These are phyloP conservation scores for Torymus texanus DNA, from an alignment of 2,888 invertebrate genomes.

Conservation along the genomic window DNA sequence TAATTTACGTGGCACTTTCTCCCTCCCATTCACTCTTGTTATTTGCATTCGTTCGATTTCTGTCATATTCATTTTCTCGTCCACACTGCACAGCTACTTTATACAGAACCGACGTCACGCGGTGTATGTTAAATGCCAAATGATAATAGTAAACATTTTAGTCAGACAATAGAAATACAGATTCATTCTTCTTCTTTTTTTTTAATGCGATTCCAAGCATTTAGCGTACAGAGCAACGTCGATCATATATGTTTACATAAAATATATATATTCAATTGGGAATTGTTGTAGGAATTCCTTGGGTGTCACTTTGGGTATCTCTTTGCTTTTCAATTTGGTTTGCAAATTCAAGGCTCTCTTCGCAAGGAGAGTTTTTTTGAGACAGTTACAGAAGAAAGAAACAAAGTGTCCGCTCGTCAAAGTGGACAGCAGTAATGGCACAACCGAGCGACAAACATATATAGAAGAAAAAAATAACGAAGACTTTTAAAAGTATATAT, in stretches of 20 bases:
- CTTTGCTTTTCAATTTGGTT: constrained; percentile 19
- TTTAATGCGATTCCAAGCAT: no score
- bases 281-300: constrained; percentile 57
- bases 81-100: constrained; percentile 14
- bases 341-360: constrained; percentile 34
- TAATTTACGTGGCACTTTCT: constrained; percentile 26
- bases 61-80: constrained; percentile 14
- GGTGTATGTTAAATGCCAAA: constrained; percentile 19
- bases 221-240: neutral
- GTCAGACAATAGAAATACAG: neutral
- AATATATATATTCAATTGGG: constrained; percentile 32
- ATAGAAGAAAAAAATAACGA: constrained; percentile 14
- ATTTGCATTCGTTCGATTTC: constrained; percentile 7
- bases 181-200: no score
- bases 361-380: constrained; percentile 47
- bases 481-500: constrained; percentile 17
- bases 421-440: constrained; percentile 39
- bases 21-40: constrained; percentile 19
- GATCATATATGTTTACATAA: constrained; percentile 1
- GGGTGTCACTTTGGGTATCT: constrained; percentile 45
- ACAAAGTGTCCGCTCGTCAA: constrained; percentile 34
- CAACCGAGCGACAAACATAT: constrained; percentile 38
- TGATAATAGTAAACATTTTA: neutral
- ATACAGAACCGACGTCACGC: neutral
- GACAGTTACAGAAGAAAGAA: neutral